Conservation (phyloP, 1,140 invertebrate genomes). For the Meteorus sp. region DNA sequence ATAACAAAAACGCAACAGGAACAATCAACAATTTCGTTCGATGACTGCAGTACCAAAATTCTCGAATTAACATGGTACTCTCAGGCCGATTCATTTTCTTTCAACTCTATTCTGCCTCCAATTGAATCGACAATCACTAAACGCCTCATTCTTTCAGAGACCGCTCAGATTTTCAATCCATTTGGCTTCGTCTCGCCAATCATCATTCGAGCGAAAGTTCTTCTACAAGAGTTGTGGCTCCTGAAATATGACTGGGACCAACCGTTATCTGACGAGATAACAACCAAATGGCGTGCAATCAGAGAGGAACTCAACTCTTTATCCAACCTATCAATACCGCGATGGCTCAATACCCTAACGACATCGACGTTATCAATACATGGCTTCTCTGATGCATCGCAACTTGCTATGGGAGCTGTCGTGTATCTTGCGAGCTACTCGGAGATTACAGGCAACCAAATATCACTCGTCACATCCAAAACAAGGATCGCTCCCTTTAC, state of each 20-base stretch:
- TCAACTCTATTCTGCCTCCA: background rate
- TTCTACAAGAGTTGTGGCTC: conserved; percentile 39
- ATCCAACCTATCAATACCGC: background rate
- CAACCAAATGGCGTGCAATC: conserved; percentile 17
- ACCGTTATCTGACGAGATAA: background rate
- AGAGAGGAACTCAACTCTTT: background rate
- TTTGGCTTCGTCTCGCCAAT: conserved; percentile 36
- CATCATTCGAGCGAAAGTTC: conserved; percentile 34
- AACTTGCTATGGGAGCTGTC: conserved; percentile 19
- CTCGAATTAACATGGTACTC: background rate
- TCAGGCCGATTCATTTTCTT: background rate
- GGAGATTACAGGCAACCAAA: conserved; percentile 10
- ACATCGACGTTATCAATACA: conserved; percentile 18
- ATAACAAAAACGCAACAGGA: no score
- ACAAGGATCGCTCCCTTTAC: conserved; percentile 41
- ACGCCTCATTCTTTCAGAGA: conserved; percentile 18
- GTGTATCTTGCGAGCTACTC: conserved; percentile 4
- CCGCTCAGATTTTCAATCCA: conserved; percentile 28
- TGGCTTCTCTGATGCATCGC: conserved; percentile 31
- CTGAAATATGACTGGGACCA: conserved; percentile 36
- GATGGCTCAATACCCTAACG: conserved; percentile 3
- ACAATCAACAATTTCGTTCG: background rate
- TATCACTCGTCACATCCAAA: conserved; percentile 38
- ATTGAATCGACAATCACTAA: conserved; percentile 7
- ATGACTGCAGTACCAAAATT: background rate